Conservation (phyloP, 2,888 invertebrate species). For the Coenonympha glycerion region DNA sequence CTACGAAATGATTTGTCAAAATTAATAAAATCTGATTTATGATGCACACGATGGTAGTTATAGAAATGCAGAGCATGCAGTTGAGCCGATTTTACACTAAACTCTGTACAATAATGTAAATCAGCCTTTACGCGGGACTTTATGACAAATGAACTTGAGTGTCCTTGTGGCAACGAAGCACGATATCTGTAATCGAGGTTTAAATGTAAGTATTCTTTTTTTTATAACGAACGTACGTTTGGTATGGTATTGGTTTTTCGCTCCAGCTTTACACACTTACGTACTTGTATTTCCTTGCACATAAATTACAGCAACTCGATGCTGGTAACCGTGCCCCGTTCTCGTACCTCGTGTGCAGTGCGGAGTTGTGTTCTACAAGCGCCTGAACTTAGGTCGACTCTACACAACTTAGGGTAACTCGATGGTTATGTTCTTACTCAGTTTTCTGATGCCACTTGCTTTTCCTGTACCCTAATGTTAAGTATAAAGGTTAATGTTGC, state of each 20-base stretch:
- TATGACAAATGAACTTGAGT: too few relatives aligned
- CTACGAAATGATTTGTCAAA: too few relatives aligned
- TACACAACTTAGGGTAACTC: slow-evolving; percentile 1
- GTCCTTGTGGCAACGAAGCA: too few relatives aligned
- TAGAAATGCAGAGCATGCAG: too few relatives aligned
- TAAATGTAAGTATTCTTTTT: too few relatives aligned
- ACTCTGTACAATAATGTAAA: too few relatives aligned
- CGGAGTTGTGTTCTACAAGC: slow-evolving; percentile 7
- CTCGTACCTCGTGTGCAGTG: not conserved
- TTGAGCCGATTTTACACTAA: too few relatives aligned
- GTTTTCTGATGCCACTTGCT: not conserved
- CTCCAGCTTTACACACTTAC: not conserved
- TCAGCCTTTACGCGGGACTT: too few relatives aligned
- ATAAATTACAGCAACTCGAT: slow-evolving; percentile 8
- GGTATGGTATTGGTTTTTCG: not conserved
- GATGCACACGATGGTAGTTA: not conserved
- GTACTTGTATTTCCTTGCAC: slow-evolving; percentile 5
- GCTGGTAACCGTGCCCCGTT: slow-evolving; percentile 13
- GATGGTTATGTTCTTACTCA: not conserved
- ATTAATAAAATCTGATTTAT: too few relatives aligned
- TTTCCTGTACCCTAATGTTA: not conserved
- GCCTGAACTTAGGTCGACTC: slow-evolving; percentile 10
- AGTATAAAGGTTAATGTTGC: not conserved
- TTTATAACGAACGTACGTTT: too few relatives aligned
- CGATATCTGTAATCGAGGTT: too few relatives aligned